Percentiles rank a stretch among this genome's conserved stretches.
phyloP scores from a whole-genome alignment of 2,113 vertebrate species.

The Microtus pennsylvanicus region DNA sequence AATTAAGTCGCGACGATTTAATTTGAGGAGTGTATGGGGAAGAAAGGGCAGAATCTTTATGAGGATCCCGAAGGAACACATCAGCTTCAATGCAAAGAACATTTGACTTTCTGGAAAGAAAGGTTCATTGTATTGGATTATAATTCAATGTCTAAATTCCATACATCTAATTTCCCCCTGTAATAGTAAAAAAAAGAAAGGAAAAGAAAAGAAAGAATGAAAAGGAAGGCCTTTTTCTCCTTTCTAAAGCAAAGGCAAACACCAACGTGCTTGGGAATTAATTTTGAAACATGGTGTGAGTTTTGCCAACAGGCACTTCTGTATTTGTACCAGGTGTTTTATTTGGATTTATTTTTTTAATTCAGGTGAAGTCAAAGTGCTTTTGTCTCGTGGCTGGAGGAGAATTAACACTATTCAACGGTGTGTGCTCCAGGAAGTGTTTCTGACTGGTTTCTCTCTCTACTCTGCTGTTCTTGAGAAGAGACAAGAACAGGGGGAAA shows the following conservation, averaged over 20 bases:
- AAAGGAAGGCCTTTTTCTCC: slow-evolving; percentile 55
- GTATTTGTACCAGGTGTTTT: background rate
- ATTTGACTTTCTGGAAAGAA: slow-evolving; percentile 59
- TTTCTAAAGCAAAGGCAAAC: slow-evolving; percentile 70
- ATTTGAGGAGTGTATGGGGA: slow-evolving; percentile 41
- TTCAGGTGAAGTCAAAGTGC: slow-evolving; percentile 20
- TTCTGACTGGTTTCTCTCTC: slow-evolving; percentile 12
- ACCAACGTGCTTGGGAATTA: slow-evolving; percentile 37
- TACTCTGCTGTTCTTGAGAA: slow-evolving; percentile 1
- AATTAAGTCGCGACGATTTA: slow-evolving; percentile 65
- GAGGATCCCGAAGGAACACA: slow-evolving; percentile 1
- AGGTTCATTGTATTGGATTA: slow-evolving; percentile 3
- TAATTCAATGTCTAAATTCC: slow-evolving; percentile 68
- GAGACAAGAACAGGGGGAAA: background rate
- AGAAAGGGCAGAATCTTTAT: slow-evolving; percentile 36
- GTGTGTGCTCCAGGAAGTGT: background rate
- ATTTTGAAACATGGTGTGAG: slow-evolving; percentile 57
- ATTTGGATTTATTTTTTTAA: slow-evolving; percentile 60
- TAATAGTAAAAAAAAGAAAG: slow-evolving; percentile 66
- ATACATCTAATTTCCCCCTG: slow-evolving; percentile 38
- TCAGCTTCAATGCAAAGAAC: slow-evolving; percentile 58
- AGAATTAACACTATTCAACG: background rate
- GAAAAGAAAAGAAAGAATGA: slow-evolving; percentile 62
- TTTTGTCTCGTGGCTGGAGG: slow-evolving; percentile 22
- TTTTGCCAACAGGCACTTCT: slow-evolving; percentile 62